A percentile compares a stretch with the other conserved stretches of the same genome.
phyloP scores from a whole-genome alignment of 2,797 vertebrate species.

The Halcyon badia region DNA sequence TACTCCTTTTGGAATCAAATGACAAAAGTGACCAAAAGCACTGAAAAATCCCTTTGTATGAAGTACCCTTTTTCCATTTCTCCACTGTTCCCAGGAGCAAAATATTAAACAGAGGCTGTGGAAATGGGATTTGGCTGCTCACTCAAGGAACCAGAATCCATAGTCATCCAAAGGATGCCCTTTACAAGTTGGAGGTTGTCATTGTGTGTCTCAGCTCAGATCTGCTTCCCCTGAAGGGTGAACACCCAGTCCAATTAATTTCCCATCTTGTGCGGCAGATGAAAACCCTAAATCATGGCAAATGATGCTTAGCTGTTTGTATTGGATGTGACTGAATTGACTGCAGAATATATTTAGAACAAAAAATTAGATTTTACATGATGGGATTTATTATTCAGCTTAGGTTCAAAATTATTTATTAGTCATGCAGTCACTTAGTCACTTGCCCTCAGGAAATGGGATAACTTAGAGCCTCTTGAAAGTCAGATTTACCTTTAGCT shows the following conservation, averaged over 20 bases:
- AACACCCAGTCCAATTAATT: slow-evolving; percentile 28
- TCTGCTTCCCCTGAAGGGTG: neutral
- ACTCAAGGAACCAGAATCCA: neutral
- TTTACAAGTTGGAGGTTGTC: neutral
- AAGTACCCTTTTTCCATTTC: neutral
- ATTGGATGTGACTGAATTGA: neutral
- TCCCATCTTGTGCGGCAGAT: neutral
- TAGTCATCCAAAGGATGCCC: neutral
- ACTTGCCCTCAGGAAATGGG: neutral
- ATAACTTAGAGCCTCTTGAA: neutral
- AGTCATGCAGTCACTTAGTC: slow-evolving; percentile 4
- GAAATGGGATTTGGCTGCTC: neutral
- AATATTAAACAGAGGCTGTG: neutral
- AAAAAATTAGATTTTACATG: neutral
- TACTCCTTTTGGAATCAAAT: neutral
- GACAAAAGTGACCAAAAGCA: neutral
- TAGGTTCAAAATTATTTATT: slow-evolving; percentile 40
- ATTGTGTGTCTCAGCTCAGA: neutral
- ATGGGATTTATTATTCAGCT: slow-evolving; percentile 46
- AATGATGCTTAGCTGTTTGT: neutral
- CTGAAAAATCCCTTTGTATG: neutral
- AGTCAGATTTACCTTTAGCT: neutral
- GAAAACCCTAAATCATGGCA: slow-evolving; percentile 42
- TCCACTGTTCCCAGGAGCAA: neutral
- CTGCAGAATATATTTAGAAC: slow-evolving; percentile 5